Base-by-base conservation (phyloP, 1,140 invertebrate species). In the Drosophila ananassae region DNA sequence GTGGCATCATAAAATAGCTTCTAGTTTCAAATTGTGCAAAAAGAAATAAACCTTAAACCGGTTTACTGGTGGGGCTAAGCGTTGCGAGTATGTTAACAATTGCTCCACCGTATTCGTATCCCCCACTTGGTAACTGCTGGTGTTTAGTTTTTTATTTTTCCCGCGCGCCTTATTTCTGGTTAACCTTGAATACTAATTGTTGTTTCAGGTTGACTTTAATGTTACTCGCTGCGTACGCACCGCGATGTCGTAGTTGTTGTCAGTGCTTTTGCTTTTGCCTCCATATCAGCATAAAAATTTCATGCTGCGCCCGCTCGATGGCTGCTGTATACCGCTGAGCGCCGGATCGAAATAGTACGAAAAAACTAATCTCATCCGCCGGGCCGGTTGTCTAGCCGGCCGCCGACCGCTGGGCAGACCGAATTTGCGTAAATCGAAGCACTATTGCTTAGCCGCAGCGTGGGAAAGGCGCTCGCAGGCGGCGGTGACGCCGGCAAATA, bases 181-280 rank as follows among this genome's bases (percentile, higher is more conserved):
- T 87, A 89, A 89, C 83, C 83, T 87, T 87, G 83, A 87, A 89
- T 89, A 61, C 79, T 87, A 89, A 87, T 87, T 87, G 83, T 79
- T 79, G 83, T 83, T 87, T 87, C 79, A 87, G 76, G 79, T 87
- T 74, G 82, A 81, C 87, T 84, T 84, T 77, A 71, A 84, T 74
- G 81, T 67, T 77, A 73, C 81, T 85, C 59, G 80, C 61, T 68
- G 72, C 54, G 64, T 63, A 62, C 55, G 52, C 25, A 59, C 50
- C 64, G 24, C 63, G 55, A 34, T 41, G 59, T 63, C 54, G 68
- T 71, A 24, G 51, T 30, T 44, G 72, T 66, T 53, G 41, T 9
- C 7, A 51, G 37, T 56, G 63, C 41, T 63, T 52, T 59, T 61
- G 68, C 21, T 21, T 47, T 47, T 22, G 44, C 44, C 44, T 30